These are phyloP conservation scores for Colossoma macropomum DNA, from an alignment of 2,113 vertebrate genomes.

Conservation along the genomic window DNA sequence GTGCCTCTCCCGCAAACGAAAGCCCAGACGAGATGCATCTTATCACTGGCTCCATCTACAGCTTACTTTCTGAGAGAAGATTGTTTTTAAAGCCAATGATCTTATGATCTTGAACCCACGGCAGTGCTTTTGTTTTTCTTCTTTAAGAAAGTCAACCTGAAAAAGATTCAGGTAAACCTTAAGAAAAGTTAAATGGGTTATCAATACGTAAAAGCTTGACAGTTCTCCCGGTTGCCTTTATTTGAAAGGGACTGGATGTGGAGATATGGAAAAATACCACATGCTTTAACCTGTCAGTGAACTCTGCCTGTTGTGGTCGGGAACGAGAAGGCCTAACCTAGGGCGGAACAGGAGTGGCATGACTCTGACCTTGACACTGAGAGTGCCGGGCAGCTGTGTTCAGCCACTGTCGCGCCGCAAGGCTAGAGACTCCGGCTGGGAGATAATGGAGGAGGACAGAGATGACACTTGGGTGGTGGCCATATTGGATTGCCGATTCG, in stretches of 20 bases:
- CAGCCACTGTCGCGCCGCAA: conserved; percentile 12
- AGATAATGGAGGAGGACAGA: conserved; percentile 30
- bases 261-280: not conserved
- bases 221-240: not conserved
- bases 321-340: not conserved
- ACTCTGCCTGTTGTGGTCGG: not conserved
- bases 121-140: not conserved
- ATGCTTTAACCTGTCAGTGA: conserved; percentile 12
- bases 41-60: conserved; percentile 18
- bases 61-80: not conserved
- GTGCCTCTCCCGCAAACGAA: conserved; percentile 35
- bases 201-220: not conserved
- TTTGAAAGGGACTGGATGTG: conserved; percentile 1
- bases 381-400: conserved; percentile 9
- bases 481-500: not conserved
- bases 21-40: conserved; percentile 24
- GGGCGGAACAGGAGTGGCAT: not conserved
- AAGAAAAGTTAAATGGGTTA: not conserved
- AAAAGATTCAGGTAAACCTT: not conserved
- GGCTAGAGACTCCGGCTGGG: not conserved
- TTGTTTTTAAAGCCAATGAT: conserved; percentile 14
- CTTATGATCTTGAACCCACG: not conserved
- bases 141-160: not conserved
- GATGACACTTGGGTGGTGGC: conserved; percentile 2
- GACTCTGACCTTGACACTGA: conserved; percentile 28